Percentiles rank a stretch among this genome's conserved stretches.
phyloP scores from a whole-genome alignment of 2,113 vertebrate species.

The Pseudopipra pipra region DNA sequence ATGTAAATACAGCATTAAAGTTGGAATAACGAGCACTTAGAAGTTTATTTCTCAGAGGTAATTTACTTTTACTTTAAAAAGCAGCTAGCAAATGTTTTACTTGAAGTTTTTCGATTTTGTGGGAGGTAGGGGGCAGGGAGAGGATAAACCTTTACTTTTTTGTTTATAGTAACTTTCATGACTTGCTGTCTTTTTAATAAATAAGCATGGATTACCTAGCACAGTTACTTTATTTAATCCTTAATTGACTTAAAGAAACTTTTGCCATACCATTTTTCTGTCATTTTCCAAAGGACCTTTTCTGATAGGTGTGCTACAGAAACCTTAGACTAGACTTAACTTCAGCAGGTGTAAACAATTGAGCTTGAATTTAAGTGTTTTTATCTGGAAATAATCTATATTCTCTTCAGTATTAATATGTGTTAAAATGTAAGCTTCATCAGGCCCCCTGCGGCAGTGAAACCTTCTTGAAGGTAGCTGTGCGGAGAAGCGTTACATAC shows the following conservation, averaged over 20 bases:
- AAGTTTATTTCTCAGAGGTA: background rate
- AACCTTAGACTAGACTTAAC: background rate
- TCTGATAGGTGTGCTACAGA: background rate
- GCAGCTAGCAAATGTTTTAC: background rate
- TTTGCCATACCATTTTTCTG: background rate
- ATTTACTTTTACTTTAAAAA: background rate
- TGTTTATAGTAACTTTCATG: background rate
- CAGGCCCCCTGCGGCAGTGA: background rate
- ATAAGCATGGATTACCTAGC: background rate
- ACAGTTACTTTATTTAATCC: background rate
- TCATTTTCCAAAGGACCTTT: background rate
- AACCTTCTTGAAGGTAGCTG: background rate
- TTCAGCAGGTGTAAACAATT: background rate
- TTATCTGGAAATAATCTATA: background rate
- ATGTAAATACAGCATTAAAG: background rate
- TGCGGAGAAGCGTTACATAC: background rate
- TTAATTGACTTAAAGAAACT: background rate
- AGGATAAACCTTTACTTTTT: background rate
- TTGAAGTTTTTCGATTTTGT: background rate
- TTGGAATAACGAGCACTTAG: background rate
- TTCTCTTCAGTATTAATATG: background rate
- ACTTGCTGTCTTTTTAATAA: background rate
- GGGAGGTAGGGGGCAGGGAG: background rate
- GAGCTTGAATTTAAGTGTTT: background rate
- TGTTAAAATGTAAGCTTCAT: background rate